These are phyloP conservation scores for Trichopoda pennipes DNA, from an alignment of 2,888 invertebrate species.

Conservation along the genomic window DNA sequence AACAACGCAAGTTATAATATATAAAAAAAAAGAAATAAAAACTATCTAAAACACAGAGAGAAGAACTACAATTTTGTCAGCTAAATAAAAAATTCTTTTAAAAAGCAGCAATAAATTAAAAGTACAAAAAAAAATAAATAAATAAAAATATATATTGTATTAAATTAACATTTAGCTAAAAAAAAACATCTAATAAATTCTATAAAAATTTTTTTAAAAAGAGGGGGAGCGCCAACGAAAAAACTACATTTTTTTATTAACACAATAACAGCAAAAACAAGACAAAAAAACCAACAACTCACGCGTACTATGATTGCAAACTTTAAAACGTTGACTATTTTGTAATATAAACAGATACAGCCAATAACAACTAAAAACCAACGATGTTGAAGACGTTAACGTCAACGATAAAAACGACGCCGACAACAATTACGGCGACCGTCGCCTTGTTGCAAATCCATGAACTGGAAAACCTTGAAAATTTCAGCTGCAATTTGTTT, in stretches of 20 bases:
- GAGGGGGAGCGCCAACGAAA: constrained; percentile 57
- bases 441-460: constrained; percentile 69
- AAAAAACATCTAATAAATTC: constrained; percentile 8
- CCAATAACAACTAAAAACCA: neutral
- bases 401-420: constrained; percentile 39
- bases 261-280: constrained; percentile 30
- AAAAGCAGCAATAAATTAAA: constrained; percentile 52
- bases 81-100: constrained; percentile 1
- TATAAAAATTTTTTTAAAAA: constrained; percentile 3
- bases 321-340: constrained; percentile 40
- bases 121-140: neutral
- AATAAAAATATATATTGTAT: constrained; percentile 2
- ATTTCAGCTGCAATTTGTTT: constrained; percentile 68
- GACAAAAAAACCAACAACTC: constrained; percentile 56
- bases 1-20: constrained; percentile 45
- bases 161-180: constrained; percentile 45
- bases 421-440: constrained; percentile 57
- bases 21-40: constrained; percentile 13
- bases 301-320: constrained; percentile 54
- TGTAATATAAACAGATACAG: constrained; percentile 29
- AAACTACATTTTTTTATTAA: constrained; percentile 38
- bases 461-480: constrained; percentile 81
- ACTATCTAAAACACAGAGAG: constrained; percentile 37
- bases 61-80: constrained; percentile 26
- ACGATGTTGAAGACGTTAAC: constrained; percentile 24